Evolutionary conservation across 1,140 invertebrate species (phyloP).

Genomic region (Parasteatoda tepidariorum): DNA sequence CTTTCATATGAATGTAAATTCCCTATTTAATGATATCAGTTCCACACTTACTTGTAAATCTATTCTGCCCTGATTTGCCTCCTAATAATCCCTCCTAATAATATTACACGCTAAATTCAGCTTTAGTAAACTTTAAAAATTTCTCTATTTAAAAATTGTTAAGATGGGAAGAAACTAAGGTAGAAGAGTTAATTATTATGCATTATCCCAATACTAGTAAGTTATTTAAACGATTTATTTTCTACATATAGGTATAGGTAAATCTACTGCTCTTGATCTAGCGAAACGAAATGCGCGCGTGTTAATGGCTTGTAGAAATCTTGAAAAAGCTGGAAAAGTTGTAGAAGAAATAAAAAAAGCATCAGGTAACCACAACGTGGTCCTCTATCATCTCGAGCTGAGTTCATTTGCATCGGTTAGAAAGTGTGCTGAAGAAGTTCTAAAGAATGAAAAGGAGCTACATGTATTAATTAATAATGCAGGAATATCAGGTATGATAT

Average conservation of each 20-base stretch:
- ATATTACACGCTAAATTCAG: too few species aligned
- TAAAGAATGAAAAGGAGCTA: constrained; percentile 74
- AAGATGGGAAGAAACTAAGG: too few species aligned
- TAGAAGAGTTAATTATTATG: too few species aligned
- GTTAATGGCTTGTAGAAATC: constrained; percentile 52
- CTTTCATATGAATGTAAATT: too few species aligned
- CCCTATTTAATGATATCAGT: too few species aligned
- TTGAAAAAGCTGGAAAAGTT: constrained; percentile 40
- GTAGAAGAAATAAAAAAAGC: constrained; percentile 31
- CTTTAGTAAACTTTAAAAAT: too few species aligned
- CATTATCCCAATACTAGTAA: too few species aligned
- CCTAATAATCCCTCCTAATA: too few species aligned
- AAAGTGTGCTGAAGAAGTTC: constrained; percentile 76
- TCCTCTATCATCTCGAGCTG: constrained; percentile 77
- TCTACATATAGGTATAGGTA: constrained; percentile 76
- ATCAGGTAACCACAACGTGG: constrained; percentile 34
- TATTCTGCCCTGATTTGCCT: too few species aligned
- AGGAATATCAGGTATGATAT: constrained; percentile 68
- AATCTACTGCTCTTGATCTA: constrained; percentile 72
- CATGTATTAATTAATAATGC: constrained; percentile 84
- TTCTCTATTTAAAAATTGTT: too few species aligned
- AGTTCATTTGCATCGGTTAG: constrained; percentile 77
- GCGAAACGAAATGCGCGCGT: constrained; percentile 64
- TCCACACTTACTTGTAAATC: too few species aligned
- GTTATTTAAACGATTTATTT: too few species aligned